Base-by-base conservation (phyloP, 1,140 invertebrate species). In the Rhyacophila brunnea region DNA sequence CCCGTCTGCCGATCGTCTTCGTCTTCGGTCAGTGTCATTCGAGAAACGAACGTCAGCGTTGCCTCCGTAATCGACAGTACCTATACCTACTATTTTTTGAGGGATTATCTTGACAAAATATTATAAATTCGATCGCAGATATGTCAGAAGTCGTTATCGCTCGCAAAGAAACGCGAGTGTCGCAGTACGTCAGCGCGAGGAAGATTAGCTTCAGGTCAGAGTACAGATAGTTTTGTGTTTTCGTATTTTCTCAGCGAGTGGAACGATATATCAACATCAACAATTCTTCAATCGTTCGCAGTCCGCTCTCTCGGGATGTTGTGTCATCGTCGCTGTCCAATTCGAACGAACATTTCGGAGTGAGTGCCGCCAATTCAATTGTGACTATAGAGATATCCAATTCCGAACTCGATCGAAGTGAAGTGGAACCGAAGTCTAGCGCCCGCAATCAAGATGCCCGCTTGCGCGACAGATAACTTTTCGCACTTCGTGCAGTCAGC, bases 381-480 rank as follows among this genome's bases (percentile, higher is more conserved):
- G 23, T 9, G 9, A 28, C 23, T 28, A 9, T 28, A 9, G 9
- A 28, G 23, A 9, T 9, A 9, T 9, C 23, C n/a, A n/a, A 9
- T 9, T 28, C 4, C 23, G 4, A 28, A 5, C 23, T 3, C 23
- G 4, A 28, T 5, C 4, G 23, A 28, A 9, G 23, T 28, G 4
- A 28, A 28, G 23, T 28, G 4, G 23, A n/a, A n/a, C n/a, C n/a
- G n/a, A n/a, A n/a, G n/a, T n/a, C n/a, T n/a, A n/a, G n/a, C n/a
- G n/a, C 6, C 34, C n/a, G 6, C 34, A 20, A 19, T 60, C 68
- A 70, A 67, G 67, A 88, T 88, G 86, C 86, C 86, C 67, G 81
- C 83, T 53, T 85, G 83, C 67, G 78, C 81, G 59, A 80, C 82
- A 63, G 85, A 87, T 66, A 85, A 80, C 70, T 67, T 78, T 19